Base-by-base conservation (phyloP, 2,888 invertebrate genomes). In the Notodonta ziczac region DNA sequence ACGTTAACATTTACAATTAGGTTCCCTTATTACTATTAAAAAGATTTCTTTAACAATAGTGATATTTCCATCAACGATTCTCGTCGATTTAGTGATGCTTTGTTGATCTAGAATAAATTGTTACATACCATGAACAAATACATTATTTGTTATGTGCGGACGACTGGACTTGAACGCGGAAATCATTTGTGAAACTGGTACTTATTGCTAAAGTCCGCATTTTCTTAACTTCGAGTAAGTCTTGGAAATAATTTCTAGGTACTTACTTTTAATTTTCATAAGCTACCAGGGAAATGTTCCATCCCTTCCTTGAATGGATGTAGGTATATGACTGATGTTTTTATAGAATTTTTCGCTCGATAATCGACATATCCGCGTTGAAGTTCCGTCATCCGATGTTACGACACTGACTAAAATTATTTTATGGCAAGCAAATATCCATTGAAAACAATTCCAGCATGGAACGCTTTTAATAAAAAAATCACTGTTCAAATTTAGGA, bases 401-500 rank as follows among this genome's bases (percentile, higher is more conserved):
- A 74, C 62, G 66, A 65, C 65, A 65, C 66, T 72, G 69, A 83
- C 80, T 79, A 80, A 81, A 81, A 80, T 86, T 85, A 84, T 79
- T 84, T 80, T 86, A 90, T 91, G 93, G 93, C 93, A 93, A 93
- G 93, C 91, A 85, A 87, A 85, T 80, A 82, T 81, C 82, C 77
- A 76, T 74, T 57, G 62, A 57, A 57, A 61, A 74, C 77, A 76
- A 63, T 78, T 81, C 67, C 70, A 85, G 77, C 78, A 83, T 77
- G 82, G 84, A 85, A 81, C 62, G 65, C 69, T 77, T 68, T 73
- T 81, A 80, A 78, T 86, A 80, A 82, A 87, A 88, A 87, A 86
- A 85, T 85, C 88, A 87, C 82, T 88, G 88, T 88, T 91, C 83
- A 87, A 91, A 90, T 93, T 91, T 93, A 93, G 93, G 93, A 93